Evolutionary conservation across 2,797 vertebrate species (phyloP).

Genomic region (Squalus acanthias): DNA sequence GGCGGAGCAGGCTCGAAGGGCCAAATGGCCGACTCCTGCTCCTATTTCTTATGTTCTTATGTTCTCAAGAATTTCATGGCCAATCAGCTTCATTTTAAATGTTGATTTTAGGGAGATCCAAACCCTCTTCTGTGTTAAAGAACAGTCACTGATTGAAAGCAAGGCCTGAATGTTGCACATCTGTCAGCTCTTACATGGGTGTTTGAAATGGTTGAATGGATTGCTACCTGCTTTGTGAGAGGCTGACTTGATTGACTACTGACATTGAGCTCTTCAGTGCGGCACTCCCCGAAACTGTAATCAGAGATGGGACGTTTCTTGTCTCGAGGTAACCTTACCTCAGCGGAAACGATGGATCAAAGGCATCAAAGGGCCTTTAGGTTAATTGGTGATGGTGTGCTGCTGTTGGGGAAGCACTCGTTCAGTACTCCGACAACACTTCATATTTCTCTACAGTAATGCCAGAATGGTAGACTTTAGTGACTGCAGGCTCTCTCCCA

Average conservation of each 20-base stretch:
- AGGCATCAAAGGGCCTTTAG: background rate
- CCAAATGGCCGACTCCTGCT: too few relatives aligned
- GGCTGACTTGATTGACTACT: background rate
- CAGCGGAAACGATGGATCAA: slow-evolving; percentile 39
- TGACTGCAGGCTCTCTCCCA: background rate
- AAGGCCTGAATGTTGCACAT: background rate
- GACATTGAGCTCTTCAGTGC: background rate
- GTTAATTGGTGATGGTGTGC: background rate
- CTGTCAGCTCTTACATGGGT: background rate
- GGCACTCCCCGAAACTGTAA: slow-evolving; percentile 48
- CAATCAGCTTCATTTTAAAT: background rate
- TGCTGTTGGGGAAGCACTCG: background rate
- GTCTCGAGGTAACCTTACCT: slow-evolving; percentile 43
- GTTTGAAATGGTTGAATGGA: background rate
- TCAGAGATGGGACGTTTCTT: slow-evolving; percentile 46
- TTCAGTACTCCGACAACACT: background rate
- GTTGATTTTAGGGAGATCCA: background rate
- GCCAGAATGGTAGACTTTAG: background rate
- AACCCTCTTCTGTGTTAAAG: background rate
- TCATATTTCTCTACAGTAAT: background rate
- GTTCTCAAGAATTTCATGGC: background rate
- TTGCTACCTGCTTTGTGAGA: background rate
- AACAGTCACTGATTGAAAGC: background rate
- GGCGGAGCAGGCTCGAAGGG: too few relatives aligned
- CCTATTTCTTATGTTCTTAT: too few relatives aligned